Evolutionary conservation across 2,888 invertebrate species (phyloP).

Genomic region (Mellilla xanthometata): DNA sequence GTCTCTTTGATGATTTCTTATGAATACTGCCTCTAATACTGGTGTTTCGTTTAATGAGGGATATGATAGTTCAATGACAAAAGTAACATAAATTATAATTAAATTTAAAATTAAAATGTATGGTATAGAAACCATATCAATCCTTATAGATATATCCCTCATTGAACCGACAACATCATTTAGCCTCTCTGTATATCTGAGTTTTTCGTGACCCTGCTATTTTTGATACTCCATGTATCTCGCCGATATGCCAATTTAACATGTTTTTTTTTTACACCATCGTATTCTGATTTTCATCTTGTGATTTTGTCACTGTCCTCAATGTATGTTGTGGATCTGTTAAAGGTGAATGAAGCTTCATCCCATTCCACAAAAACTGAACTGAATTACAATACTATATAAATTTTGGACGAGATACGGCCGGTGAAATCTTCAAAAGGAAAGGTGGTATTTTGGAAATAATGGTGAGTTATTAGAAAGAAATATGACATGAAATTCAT

Average conservation of each 20-base stretch:
- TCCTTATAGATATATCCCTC: too few species aligned
- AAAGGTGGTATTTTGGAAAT: slow-evolving; percentile 45
- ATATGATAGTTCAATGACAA: too few species aligned
- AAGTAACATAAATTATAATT: too few species aligned
- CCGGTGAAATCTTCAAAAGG: slow-evolving; percentile 17
- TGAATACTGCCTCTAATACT: too few species aligned
- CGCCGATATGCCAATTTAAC: slow-evolving; percentile 35
- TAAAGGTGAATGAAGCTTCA: slow-evolving; percentile 67
- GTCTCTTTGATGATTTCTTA: too few species aligned
- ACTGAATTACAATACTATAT: slow-evolving; percentile 36
- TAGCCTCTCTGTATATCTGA: slow-evolving; percentile 11
- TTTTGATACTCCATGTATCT: background rate
- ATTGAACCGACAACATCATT: too few species aligned
- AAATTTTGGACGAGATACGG: slow-evolving; percentile 31
- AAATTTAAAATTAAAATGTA: too few species aligned
- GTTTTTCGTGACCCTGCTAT: slow-evolving; percentile 12
- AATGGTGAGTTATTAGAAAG: slow-evolving; percentile 45
- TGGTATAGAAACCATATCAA: too few species aligned
- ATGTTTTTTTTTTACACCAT: slow-evolving; percentile 48
- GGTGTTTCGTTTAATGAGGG: too few species aligned
- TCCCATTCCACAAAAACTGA: slow-evolving; percentile 46
- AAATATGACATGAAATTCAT: slow-evolving; percentile 2
- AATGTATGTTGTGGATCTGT: slow-evolving; percentile 72
- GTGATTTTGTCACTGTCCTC: slow-evolving; percentile 61
- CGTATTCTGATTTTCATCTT: slow-evolving; percentile 46